Evolutionary conservation across 2,797 vertebrate species (phyloP).

Genomic region (Avahi laniger): DNA sequence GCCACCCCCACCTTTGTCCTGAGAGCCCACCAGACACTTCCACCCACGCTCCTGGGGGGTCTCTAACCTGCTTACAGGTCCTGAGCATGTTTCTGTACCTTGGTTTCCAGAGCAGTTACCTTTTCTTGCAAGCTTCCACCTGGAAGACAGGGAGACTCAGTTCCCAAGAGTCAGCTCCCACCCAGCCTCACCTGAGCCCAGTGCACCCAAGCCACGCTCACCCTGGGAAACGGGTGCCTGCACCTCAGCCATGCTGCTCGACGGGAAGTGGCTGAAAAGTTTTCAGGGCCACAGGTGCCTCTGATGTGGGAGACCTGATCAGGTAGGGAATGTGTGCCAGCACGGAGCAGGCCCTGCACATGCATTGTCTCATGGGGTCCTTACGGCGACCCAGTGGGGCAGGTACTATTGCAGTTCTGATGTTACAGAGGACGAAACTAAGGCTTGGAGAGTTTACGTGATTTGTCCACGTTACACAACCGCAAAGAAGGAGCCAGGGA

Average conservation of each 20-base stretch:
- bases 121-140: not conserved
- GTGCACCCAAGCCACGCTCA: not conserved
- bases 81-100: not conserved
- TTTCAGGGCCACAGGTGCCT: not conserved
- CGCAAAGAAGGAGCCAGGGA: not conserved
- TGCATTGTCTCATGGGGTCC: not conserved
- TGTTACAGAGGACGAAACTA: not conserved
- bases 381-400: not conserved
- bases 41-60: not conserved
- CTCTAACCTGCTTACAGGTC: not conserved
- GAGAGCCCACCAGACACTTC: not conserved
- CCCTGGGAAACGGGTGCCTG: not conserved
- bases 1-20: not conserved
- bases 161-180: not conserved
- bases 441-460: not conserved
- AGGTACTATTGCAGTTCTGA: not conserved
- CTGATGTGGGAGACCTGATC: not conserved
- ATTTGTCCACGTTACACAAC: not conserved
- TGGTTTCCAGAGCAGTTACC: not conserved
- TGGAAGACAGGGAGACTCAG: not conserved
- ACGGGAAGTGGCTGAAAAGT: not conserved
- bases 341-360: not conserved
- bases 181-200: not conserved
- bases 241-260: not conserved
- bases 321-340: not conserved